These are phyloP conservation scores for Napeogenes sylphis DNA, from an alignment of 2,888 invertebrate genomes.

Conservation along the genomic window DNA sequence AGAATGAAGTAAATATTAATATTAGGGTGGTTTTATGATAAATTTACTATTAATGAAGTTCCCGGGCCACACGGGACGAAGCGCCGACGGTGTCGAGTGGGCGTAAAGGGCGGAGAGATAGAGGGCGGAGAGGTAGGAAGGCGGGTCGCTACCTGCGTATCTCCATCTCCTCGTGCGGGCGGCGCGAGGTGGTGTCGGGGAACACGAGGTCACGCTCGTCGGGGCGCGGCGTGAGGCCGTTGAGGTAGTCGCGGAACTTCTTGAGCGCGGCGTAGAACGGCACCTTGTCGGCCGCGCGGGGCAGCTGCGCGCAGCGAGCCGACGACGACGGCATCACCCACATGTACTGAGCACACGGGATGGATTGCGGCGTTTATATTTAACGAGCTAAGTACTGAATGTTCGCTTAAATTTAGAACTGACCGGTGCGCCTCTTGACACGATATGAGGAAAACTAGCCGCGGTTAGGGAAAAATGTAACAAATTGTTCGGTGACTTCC, in stretches of 20 bases:
- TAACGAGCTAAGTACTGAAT: too few relatives aligned
- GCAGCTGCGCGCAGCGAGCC: conserved; percentile 96
- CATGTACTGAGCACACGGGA: conserved; percentile 84
- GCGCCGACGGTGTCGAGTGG: not conserved
- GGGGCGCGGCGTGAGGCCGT: conserved; percentile 89
- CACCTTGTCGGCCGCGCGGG: conserved; percentile 98
- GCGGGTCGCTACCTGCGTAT: conserved; percentile 57
- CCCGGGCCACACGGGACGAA: not conserved
- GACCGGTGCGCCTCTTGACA: too few relatives aligned
- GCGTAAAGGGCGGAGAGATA: too few relatives aligned
- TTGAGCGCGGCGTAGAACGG: conserved; percentile 97
- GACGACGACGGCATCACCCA: conserved; percentile 99
- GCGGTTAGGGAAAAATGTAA: too few relatives aligned
- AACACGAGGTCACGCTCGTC: conserved; percentile 94
- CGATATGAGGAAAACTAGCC: too few relatives aligned
- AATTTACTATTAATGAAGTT: not conserved
- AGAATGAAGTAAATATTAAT: too few relatives aligned
- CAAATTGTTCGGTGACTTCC: too few relatives aligned
- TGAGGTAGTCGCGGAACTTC: conserved; percentile 95
- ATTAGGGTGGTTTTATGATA: too few relatives aligned
- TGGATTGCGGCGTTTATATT: too few relatives aligned
- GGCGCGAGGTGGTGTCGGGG: conserved; percentile 73
- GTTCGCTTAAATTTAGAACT: too few relatives aligned
- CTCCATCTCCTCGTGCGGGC: conserved; percentile 76
- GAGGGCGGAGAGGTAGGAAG: too few relatives aligned